These are phyloP conservation scores for Zeugodacus cucurbitae DNA, from an alignment of 1,140 invertebrate species.

Conservation along the genomic window DNA sequence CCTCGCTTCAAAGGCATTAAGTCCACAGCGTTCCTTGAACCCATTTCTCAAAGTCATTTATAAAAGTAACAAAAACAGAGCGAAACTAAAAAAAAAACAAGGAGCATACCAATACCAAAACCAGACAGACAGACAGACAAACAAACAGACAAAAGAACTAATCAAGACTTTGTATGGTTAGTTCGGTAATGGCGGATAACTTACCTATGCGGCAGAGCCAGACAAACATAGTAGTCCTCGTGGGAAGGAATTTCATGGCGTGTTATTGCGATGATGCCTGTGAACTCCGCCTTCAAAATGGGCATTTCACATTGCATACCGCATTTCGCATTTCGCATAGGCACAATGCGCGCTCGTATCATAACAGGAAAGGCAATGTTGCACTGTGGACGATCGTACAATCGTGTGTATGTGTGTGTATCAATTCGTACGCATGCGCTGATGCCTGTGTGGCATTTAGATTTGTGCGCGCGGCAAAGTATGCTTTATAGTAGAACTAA, in stretches of 20 bases:
- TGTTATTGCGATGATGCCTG: neutral
- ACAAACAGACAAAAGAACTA: neutral
- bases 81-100: neutral
- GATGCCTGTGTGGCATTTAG: neutral
- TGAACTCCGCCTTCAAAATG: constrained; percentile 16
- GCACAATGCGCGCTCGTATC: too few species aligned
- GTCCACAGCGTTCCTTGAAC: constrained; percentile 19
- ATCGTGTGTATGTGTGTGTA: too few species aligned
- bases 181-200: neutral
- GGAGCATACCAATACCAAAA: neutral
- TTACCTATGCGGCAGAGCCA: constrained; percentile 12
- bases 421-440: neutral
- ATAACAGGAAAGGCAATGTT: too few species aligned
- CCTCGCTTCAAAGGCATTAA: neutral
- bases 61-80: constrained; percentile 12
- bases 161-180: neutral
- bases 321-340: neutral
- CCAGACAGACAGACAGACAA: constrained; percentile 10
- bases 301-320: neutral
- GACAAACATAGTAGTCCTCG: constrained; percentile 24
- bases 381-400: too few species aligned
- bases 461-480: neutral
- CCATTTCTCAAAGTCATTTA: constrained; percentile 31
- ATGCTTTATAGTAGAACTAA: neutral
- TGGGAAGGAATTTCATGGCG: constrained; percentile 24